Conservation (phyloP, 2,888 invertebrate species). For the Microplitis deprimator region DNA sequence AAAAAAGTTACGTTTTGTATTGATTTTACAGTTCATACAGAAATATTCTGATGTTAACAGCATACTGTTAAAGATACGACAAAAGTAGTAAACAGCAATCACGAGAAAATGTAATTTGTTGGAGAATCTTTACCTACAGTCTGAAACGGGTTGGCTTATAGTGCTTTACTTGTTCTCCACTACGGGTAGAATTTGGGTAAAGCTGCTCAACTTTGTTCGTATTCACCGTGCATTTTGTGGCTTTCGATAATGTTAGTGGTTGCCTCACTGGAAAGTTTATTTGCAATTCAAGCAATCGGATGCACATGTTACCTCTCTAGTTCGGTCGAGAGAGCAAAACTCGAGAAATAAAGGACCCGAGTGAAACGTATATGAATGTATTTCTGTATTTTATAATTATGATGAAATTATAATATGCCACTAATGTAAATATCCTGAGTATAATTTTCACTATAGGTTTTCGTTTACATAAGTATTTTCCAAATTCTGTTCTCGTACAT, state of each 20-base stretch:
- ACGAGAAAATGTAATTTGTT: neutral
- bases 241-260: constrained; percentile 39
- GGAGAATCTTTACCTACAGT: constrained; percentile 27
- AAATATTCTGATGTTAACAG: neutral
- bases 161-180: constrained; percentile 36
- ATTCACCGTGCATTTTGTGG: constrained; percentile 33
- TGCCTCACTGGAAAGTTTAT: constrained; percentile 53
- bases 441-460: no score
- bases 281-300: constrained; percentile 54
- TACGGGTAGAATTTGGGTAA: constrained; percentile 26
- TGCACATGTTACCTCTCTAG: constrained; percentile 54
- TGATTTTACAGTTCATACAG: neutral
- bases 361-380: neutral
- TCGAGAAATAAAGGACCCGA: neutral
- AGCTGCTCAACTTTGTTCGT: constrained; percentile 38
- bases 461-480: no score
- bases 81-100: neutral
- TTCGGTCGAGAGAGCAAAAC: constrained; percentile 42
- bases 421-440: no score
- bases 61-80: neutral
- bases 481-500: no score
- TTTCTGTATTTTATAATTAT: no score
- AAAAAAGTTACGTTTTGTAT: neutral
- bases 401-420: no score
- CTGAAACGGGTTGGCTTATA: constrained; percentile 29